A percentile compares a stretch with the other conserved stretches of the same genome.
Evolutionary conservation across 1,140 invertebrate species (phyloP).

Genomic region (Meloidogyne exigua): DNA sequence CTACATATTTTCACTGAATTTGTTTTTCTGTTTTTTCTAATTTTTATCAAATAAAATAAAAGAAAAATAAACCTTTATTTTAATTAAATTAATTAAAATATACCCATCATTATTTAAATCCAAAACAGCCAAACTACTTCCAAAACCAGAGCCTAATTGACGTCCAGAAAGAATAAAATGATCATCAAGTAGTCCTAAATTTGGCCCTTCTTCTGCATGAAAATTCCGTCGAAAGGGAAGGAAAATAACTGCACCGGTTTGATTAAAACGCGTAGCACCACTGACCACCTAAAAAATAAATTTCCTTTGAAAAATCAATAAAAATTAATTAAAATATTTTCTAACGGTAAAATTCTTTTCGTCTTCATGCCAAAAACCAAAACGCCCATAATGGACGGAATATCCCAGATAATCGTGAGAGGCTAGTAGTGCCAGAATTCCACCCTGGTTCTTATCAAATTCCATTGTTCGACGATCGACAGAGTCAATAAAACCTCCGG

Average conservation of each 20-base stretch:
- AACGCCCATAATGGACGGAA: slow-evolving; percentile 56
- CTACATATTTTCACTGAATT: too few relatives aligned
- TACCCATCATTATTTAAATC: slow-evolving; percentile 60
- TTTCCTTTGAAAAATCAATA: too few relatives aligned
- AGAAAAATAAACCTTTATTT: too few relatives aligned
- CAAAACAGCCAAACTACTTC: slow-evolving; percentile 56
- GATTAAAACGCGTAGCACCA: slow-evolving; percentile 55
- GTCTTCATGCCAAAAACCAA: slow-evolving; percentile 53
- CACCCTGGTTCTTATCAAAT: slow-evolving; percentile 45
- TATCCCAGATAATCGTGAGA: slow-evolving; percentile 61
- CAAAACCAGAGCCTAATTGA: slow-evolving; percentile 59
- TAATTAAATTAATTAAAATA: neutral
- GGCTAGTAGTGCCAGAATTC: slow-evolving; percentile 42
- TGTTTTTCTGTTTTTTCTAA: too few relatives aligned
- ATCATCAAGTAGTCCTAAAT: slow-evolving; percentile 44
- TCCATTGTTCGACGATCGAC: slow-evolving; percentile 57
- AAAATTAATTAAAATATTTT: neutral
- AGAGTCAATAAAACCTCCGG: slow-evolving; percentile 40
- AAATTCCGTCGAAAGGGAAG: slow-evolving; percentile 52
- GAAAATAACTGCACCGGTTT: slow-evolving; percentile 56
- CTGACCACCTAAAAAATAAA: slow-evolving; percentile 56
- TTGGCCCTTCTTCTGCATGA: slow-evolving; percentile 40
- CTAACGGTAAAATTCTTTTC: neutral
- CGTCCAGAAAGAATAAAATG: slow-evolving; percentile 50
- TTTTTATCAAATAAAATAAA: too few relatives aligned